These are phyloP conservation scores for Lithosia quadra DNA, from an alignment of 2,888 invertebrate species.

Conservation along the genomic window DNA sequence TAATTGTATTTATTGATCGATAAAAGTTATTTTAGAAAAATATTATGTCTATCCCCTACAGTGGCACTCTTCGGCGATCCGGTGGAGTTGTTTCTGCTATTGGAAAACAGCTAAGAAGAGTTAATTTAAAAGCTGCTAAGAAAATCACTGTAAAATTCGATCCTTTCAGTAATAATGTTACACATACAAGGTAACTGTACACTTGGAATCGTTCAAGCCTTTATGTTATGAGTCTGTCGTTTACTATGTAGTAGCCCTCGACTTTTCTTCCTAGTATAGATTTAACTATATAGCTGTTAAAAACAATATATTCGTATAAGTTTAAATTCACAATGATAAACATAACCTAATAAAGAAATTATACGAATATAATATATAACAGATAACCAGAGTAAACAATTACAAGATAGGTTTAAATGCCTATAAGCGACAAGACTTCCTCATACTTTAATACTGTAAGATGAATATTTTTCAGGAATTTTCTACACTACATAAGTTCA, in stretches of 20 bases:
- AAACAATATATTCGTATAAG: not conserved
- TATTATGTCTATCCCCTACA: constrained; percentile 91
- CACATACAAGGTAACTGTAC: constrained; percentile 85
- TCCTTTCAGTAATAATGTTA: constrained; percentile 92
- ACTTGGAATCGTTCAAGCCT: not conserved
- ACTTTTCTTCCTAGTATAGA: not conserved
- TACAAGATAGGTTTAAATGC: not conserved
- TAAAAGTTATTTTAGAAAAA: constrained; percentile 25
- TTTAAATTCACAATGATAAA: not conserved
- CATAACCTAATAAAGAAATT: constrained; percentile 7
- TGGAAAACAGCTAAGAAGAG: constrained; percentile 89
- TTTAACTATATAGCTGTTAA: not conserved
- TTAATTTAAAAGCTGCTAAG: constrained; percentile 93
- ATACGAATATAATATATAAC: not conserved
- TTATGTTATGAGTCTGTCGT: not conserved
- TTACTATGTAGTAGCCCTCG: not conserved
- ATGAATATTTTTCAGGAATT: constrained; percentile 86
- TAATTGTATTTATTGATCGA: constrained; percentile 17
- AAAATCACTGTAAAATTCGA: constrained; percentile 93
- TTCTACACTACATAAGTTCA: constrained; percentile 89
- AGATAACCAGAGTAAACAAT: not conserved
- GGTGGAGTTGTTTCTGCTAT: constrained; percentile 91
- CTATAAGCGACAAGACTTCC: not conserved
- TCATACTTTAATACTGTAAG: not conserved
- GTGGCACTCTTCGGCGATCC: constrained; percentile 89